Conservation (phyloP, 2,797 vertebrate species). For the Hypotaenidia philippensis region DNA sequence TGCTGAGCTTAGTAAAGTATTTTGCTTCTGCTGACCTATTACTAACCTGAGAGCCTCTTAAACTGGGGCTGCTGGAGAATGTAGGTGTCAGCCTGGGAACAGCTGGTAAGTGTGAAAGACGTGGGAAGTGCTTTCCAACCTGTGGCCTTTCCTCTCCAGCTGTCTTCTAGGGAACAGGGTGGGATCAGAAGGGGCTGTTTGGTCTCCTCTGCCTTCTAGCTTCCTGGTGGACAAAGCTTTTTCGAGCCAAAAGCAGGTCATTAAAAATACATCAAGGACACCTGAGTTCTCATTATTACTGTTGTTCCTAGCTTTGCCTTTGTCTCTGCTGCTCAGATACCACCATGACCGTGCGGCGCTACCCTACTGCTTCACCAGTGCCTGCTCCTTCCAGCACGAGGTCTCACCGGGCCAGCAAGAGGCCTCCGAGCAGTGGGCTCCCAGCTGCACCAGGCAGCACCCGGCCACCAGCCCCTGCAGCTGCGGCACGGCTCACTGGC, state of each 20-base stretch:
- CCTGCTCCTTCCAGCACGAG: constrained; percentile 64
- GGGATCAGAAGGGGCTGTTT: background rate
- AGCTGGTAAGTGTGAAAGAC: background rate
- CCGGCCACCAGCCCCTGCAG: background rate
- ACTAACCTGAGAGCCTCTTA: background rate
- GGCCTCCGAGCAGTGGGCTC: constrained; percentile 37
- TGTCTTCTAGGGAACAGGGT: background rate
- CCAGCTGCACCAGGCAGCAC: constrained; percentile 21
- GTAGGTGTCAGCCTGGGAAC: too few species aligned
- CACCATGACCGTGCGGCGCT: constrained; percentile 93
- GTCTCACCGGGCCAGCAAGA: constrained; percentile 30
- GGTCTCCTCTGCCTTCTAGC: background rate
- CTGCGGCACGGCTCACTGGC: constrained; percentile 2
- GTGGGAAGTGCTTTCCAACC: background rate
- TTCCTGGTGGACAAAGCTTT: accelerated
- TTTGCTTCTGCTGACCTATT: background rate
- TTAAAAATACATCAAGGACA: background rate
- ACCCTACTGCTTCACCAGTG: constrained; percentile 80
- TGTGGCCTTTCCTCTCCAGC: background rate
- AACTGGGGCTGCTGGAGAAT: background rate
- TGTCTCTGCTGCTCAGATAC: constrained; percentile 79
- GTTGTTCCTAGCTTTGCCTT: background rate
- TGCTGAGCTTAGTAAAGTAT: background rate
- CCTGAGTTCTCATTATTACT: background rate
- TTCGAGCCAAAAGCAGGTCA: background rate